Conservation (phyloP, 2,888 invertebrate species). For the Agrotis segetum region DNA sequence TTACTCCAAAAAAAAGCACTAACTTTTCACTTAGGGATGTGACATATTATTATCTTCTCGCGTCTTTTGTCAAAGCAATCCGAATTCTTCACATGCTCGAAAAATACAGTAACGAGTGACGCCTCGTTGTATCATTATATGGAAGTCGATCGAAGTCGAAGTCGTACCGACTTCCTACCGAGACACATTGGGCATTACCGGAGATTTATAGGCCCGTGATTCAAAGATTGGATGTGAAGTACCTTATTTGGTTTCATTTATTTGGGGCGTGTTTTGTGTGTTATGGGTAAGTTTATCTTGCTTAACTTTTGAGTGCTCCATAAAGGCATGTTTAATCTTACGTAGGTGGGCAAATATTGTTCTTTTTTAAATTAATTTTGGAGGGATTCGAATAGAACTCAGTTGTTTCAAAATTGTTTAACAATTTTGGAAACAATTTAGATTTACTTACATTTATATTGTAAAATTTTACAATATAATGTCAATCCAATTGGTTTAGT, state of each 20-base stretch:
- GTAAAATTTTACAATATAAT: too few species aligned
- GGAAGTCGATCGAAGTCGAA: slow-evolving; percentile 49
- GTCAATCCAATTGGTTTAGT: too few species aligned
- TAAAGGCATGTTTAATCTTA: not conserved
- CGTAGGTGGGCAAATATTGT: slow-evolving; percentile 1
- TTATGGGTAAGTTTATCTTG: too few species aligned
- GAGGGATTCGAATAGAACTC: not conserved
- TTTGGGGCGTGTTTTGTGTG: slow-evolving; percentile 40
- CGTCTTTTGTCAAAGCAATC: slow-evolving; percentile 63
- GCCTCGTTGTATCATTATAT: slow-evolving; percentile 57
- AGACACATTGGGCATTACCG: slow-evolving; percentile 60
- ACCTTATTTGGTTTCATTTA: slow-evolving; percentile 58
- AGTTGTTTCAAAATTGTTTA: too few species aligned
- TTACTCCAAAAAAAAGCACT: slow-evolving; percentile 17
- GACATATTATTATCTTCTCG: slow-evolving; percentile 35
- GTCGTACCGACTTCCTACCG: slow-evolving; percentile 42
- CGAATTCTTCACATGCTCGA: slow-evolving; percentile 59
- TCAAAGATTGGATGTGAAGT: slow-evolving; percentile 62
- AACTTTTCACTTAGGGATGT: not conserved
- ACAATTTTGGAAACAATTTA: too few species aligned
- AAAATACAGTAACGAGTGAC: slow-evolving; percentile 60
- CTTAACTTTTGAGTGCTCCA: not conserved
- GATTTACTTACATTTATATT: too few species aligned
- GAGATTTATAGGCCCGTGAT: slow-evolving; percentile 57
- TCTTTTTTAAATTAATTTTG: not conserved